Evolutionary conservation across 2,797 vertebrate genomes (phyloP), one percentile per base, ranked within the genome.

Genomic region (Oophaga sylvatica): DNA sequence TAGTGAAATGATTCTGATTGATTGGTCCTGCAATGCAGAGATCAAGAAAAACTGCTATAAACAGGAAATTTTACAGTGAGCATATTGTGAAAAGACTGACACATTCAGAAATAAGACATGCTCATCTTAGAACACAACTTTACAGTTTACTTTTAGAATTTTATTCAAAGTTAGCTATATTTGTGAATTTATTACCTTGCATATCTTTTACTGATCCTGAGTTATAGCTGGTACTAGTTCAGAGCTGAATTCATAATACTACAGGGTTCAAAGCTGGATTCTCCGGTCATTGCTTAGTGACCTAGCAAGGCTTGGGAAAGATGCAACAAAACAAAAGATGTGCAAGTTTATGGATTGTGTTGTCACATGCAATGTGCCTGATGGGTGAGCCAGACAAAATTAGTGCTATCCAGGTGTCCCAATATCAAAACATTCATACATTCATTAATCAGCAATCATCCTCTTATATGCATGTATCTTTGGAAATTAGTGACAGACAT

Each of bases 21-120:
- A 89, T 89, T 89, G 73, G 35, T 89, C 82, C 88, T 89, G 84
- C 84, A 89, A 89, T 82, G 88, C 88, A 89, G 84, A 89, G 80
- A 86, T 86, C 88, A 89, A 57, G 83, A 81, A 80, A 71, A 88
- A 85, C 83, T 84, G 87, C 68, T 85, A 88, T 70, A 88, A 81
- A 88, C 29, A 41, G 70, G 20, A 84, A 22, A 67, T 59, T 59
- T 86, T 81, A 63, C 48, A 10, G 84, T 56, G 67, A 60, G 62
- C 31, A 70, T 87, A 20, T 63, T 29, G 56, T 60, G 63, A 45
- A 63, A 84, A 85, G 76, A 83, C 5, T 56, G 53, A 84, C 48
- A 26, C 20, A 59, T 79, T 6, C 22, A 68, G 60, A 53, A 70
- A 53, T 57, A 79, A 11, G 13, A 10, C 41, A 75, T n/a, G 41